These are phyloP conservation scores for Passerculus sandwichensis DNA, from an alignment of 2,797 vertebrate genomes.

Conservation along the genomic window DNA sequence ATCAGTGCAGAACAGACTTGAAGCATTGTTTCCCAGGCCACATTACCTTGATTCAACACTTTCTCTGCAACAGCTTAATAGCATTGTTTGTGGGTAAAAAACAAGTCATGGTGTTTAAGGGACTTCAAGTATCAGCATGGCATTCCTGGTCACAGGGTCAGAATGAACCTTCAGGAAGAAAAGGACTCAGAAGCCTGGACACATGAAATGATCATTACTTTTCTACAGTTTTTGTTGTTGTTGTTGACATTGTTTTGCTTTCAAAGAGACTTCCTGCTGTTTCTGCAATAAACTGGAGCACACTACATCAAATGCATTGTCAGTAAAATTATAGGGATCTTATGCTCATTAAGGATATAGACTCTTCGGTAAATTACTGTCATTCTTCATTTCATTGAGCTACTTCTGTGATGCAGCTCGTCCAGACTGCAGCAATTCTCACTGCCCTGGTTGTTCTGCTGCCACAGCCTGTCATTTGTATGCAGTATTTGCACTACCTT, in stretches of 20 bases:
- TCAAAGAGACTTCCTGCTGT: conserved; percentile 3
- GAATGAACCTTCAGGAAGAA: neutral
- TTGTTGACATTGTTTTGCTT: neutral
- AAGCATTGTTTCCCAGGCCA: neutral
- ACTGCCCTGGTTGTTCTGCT: neutral
- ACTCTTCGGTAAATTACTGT: conserved; percentile 51
- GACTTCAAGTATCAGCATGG: neutral
- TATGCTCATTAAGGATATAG: conserved; percentile 29
- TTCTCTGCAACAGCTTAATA: neutral
- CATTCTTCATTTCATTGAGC: conserved; percentile 49
- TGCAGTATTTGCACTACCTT: neutral
- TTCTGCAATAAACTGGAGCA: conserved; percentile 7
- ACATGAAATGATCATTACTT: neutral
- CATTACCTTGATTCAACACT: fast-evolving
- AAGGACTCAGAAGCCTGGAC: neutral
- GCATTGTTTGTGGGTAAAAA: neutral
- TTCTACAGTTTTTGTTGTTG: neutral
- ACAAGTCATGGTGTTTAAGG: neutral
- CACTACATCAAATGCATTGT: conserved; percentile 14
- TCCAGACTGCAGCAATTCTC: conserved; percentile 1
- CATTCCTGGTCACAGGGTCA: neutral
- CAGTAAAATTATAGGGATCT: conserved; percentile 46
- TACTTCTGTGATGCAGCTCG: neutral
- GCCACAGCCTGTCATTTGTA: neutral
- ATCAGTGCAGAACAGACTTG: neutral